phyloP scores from a whole-genome alignment of 2,113 vertebrate genomes.

The Hydrolagus affinis region DNA sequence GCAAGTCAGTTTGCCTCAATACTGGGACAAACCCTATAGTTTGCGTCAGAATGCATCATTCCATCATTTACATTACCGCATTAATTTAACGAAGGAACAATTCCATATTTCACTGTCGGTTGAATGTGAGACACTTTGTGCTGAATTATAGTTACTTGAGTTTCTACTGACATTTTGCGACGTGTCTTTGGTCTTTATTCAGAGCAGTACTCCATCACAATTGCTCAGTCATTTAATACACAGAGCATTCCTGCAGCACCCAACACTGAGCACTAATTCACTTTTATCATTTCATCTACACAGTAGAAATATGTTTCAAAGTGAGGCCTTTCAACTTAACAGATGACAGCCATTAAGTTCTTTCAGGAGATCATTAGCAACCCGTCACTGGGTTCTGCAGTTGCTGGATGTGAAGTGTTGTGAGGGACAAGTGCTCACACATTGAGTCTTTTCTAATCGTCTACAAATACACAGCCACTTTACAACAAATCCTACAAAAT shows the following conservation, averaged over 20 bases:
- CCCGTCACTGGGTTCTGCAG: too few species aligned
- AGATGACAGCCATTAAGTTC: background rate
- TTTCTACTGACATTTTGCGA: background rate
- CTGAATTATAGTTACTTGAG: background rate
- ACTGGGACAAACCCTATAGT: background rate
- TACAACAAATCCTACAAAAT: too few species aligned
- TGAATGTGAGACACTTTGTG: background rate
- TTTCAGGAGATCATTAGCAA: too few species aligned
- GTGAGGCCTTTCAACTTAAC: background rate
- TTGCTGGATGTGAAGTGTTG: too few species aligned
- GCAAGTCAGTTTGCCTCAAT: background rate
- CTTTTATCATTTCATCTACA: constrained; percentile 9
- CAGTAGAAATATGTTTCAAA: constrained; percentile 4
- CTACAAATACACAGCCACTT: too few species aligned
- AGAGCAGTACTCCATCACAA: background rate
- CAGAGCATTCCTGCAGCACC: background rate
- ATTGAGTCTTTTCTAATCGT: too few species aligned
- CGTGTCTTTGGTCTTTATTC: background rate
- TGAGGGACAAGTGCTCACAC: too few species aligned
- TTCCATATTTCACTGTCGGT: background rate
- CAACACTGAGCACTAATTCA: constrained; percentile 3
- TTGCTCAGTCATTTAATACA: background rate
- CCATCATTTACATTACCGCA: background rate
- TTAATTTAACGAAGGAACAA: background rate
- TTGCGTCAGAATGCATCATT: background rate